Base-by-base conservation (phyloP, 2,113 vertebrate genomes). In the Colius striatus region DNA sequence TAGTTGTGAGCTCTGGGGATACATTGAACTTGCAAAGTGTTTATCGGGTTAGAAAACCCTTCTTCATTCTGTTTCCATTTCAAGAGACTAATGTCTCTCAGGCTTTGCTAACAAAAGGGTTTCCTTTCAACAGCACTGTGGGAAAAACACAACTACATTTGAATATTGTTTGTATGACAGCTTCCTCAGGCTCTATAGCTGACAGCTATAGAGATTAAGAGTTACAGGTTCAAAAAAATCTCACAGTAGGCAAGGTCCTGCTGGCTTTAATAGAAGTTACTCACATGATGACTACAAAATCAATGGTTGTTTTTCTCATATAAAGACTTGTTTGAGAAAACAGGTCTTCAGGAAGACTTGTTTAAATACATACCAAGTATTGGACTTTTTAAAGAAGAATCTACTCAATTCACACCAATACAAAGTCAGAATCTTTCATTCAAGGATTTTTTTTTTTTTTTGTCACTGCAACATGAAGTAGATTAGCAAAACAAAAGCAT, bases 111-210 rank as follows among this genome's bases (percentile, higher is more conserved):
- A 72, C 53, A 61, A 62, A 80, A 77, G 34, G 21, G 41, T 84
- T 97, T 86, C 76, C 76, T 96, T 96, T 87, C 75, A 88, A 45
- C 57, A 87, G 43, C 41, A 8, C 91, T 95, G 93, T 96, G 94
- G 92, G 93, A 94, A 96, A 95, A 95, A 90, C 61, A 84, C 47
- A 74, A 34, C 79, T 68, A 13, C 43, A 84, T 96, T 95, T 96
- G 88, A 95, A 96, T 96, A 77, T 72, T 87, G 76, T 84, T 86
- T 90, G 75, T 94, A 84, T 94, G 92, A 75, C 90, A 89, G 83
- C 92, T 95, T 97, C 88, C 86, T 94, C 80, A 13, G 93, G 93
- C 90, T 90, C 76, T 47, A 12, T 65, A 71, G 77, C 83, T 90
- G 94, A 90, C 88, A 87, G 79, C 83, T 76, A 19, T 61, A 47